phyloP scores from a whole-genome alignment of 2,888 invertebrate genomes.

The Cephalotes varians region DNA sequence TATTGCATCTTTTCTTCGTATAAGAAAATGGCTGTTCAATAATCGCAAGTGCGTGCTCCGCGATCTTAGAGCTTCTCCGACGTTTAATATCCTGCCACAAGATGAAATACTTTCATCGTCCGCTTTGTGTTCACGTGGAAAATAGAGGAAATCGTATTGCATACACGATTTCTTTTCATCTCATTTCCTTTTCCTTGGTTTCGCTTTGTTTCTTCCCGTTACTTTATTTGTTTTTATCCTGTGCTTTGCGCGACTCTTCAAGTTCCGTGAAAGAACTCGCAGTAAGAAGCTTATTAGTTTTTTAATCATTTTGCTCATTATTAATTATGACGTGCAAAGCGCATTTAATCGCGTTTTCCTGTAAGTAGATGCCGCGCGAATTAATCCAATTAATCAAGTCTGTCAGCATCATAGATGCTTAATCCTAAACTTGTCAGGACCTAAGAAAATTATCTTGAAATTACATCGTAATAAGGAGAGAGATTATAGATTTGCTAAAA shows the following conservation, averaged over 20 bases:
- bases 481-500: background rate
- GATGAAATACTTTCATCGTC: constrained; percentile 50
- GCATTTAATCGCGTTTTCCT: constrained; percentile 23
- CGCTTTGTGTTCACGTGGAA: constrained; percentile 21
- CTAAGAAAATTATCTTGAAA: background rate
- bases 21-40: background rate
- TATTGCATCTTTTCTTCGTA: background rate
- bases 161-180: background rate
- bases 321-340: background rate
- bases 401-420: background rate
- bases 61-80: constrained; percentile 21
- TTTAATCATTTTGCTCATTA: constrained; percentile 7
- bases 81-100: constrained; percentile 59
- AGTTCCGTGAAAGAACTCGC: background rate
- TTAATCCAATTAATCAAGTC: constrained; percentile 23
- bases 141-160: constrained; percentile 20
- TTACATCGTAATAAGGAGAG: background rate
- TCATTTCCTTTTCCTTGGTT: background rate
- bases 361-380: background rate
- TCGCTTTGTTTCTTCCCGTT: background rate
- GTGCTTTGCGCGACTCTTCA: background rate
- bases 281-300: constrained; percentile 28
- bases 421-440: background rate
- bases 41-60: background rate
- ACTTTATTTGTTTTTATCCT: no score